Evolutionary conservation across 2,888 invertebrate genomes (phyloP).

Genomic region (Idaea biselata): DNA sequence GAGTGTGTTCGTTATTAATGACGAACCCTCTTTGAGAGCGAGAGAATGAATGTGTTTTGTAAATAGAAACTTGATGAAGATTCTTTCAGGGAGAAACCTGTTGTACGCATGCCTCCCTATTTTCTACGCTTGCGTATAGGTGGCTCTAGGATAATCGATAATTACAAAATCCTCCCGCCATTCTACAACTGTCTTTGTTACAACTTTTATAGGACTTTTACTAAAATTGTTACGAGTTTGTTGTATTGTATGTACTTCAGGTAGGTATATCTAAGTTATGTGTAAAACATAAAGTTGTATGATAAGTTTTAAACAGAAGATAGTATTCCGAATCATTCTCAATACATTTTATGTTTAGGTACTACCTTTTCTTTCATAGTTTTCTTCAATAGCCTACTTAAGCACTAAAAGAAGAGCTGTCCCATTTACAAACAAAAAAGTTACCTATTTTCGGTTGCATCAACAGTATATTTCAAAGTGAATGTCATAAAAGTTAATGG

Average conservation of each 20-base stretch:
- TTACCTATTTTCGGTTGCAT: conserved; percentile 5
- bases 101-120: conserved; percentile 38
- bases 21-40: conserved; percentile 19
- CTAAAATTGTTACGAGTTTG: background rate
- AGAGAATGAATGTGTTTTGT: conserved; percentile 28
- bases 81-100: conserved; percentile 19
- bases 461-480: conserved; percentile 7
- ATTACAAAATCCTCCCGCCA: conserved; percentile 37
- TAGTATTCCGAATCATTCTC: background rate
- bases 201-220: background rate
- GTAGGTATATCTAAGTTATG: too few relatives aligned
- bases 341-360: background rate
- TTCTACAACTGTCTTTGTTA: conserved; percentile 6
- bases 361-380: background rate
- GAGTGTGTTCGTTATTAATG: conserved; percentile 8
- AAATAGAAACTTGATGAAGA: conserved; percentile 30
- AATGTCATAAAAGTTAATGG: conserved; percentile 39
- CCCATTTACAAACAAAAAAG: conserved; percentile 5
- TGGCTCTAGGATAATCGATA: conserved; percentile 35
- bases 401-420: background rate
- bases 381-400: background rate
- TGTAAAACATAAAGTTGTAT: too few relatives aligned
- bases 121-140: conserved; percentile 27
- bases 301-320: background rate
- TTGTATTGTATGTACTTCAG: background rate